phyloP scores from a whole-genome alignment of 2,113 vertebrate species.

The Gobius niger region DNA sequence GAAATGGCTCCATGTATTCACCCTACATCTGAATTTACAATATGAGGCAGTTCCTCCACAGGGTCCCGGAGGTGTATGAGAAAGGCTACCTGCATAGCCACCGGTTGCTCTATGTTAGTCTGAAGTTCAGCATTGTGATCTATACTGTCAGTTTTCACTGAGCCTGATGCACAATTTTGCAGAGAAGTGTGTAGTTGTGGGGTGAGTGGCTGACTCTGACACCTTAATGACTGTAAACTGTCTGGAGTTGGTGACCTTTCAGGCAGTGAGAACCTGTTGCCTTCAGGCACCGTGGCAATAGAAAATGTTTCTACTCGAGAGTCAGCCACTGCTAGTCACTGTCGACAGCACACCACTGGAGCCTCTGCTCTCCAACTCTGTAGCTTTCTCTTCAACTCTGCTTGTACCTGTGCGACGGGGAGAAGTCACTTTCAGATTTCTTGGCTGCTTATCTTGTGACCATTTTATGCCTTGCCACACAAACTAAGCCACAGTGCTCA shows the following conservation, averaged over 20 bases:
- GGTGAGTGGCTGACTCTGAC: background rate
- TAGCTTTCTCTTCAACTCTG: constrained; percentile 80
- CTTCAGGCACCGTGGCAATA: constrained; percentile 43
- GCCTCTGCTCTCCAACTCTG: constrained; percentile 75
- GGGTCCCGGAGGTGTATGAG: constrained; percentile 62
- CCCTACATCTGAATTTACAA: constrained; percentile 45
- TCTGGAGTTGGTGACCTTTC: constrained; percentile 30
- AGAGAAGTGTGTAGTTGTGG: constrained; percentile 15
- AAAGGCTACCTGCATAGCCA: constrained; percentile 53
- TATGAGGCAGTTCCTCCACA: constrained; percentile 58
- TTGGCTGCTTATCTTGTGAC: too few species aligned
- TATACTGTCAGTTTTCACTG: constrained; percentile 7
- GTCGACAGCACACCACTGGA: constrained; percentile 62
- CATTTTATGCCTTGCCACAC: too few species aligned
- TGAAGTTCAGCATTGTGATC: background rate
- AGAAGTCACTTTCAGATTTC: background rate
- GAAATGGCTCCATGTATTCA: constrained; percentile 30
- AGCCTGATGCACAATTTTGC: constrained; percentile 15
- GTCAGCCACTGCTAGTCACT: constrained; percentile 66
- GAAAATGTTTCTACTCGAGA: constrained; percentile 46
- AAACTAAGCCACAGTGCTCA: too few species aligned
- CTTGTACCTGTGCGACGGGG: constrained; percentile 73
- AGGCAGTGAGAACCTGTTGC: constrained; percentile 38
- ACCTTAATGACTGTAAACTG: constrained; percentile 20
- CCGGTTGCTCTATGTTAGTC: constrained; percentile 8